Evolutionary conservation across 2,797 vertebrate species (phyloP), one percentile per base, ranked within the genome.

Genomic region (Gambusia yucatana): DNA sequence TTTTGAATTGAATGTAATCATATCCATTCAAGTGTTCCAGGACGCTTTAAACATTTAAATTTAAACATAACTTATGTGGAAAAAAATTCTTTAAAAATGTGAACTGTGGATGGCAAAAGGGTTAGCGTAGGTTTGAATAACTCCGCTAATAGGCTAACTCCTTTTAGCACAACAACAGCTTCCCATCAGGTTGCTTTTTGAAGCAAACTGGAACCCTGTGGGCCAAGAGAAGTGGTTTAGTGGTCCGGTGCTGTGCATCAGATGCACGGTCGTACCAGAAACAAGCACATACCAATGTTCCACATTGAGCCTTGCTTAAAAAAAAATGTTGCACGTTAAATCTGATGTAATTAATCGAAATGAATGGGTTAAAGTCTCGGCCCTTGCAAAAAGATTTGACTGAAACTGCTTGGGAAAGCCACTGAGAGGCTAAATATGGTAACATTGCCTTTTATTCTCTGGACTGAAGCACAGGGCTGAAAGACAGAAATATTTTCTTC

Each of bases 221-320:
- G 48, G 48, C 6, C 17, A 50, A 50, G 46, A 47, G 46, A 47
- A 47, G 14, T 3, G 14, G 3, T 17, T 47, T 47, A 14, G 48
- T 50, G 2, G 48, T 22, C 48, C 48, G 6, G 6, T 22, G 48
- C 20, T 50, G 20, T 50, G 20, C 20, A 3, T 50, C 48, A 20
- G 20, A 50, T 50, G 17, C 6, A 22, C 48, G 6, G 48, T 4
- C 5, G 17, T 50, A 50, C 48, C 20, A 50, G 48, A 50, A 20
- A 50, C 48, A 22, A 17, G 20, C 7, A 6, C 22, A 50, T 50
- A 50, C 48, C 3, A 4, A 16, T 4, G 46, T 16, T 47, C 46
- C 1, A 0, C 1, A 1, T n/a, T 9, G 25, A 55, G 13, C 2
- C 50, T n/a, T 25, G 3, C n/a, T 3, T 25, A 25, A n/a, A n/a